These are phyloP conservation scores for Mastigias papua DNA, from an alignment of 30 jellyfish, hydroid and myxozoan genomes.

Conservation along the genomic window DNA sequence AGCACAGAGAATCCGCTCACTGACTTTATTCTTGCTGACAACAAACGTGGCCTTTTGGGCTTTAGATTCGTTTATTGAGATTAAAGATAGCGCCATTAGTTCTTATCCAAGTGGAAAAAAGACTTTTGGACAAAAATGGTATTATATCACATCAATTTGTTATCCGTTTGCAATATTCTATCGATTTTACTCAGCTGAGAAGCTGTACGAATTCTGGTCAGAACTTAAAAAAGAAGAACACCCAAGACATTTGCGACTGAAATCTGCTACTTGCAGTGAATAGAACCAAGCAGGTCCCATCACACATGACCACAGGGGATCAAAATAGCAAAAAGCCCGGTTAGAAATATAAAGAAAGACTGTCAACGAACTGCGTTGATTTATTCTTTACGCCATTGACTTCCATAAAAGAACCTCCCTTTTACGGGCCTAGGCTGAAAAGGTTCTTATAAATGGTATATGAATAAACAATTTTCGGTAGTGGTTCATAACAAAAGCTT, in stretches of 20 bases:
- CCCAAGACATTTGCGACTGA: background rate
- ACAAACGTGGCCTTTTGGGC: constrained; percentile 54
- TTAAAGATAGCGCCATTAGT: constrained; percentile 10
- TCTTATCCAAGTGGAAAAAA: constrained; percentile 47
- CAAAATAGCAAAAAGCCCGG: too few relatives aligned
- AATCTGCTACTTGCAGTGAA: too few relatives aligned
- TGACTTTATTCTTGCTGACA: constrained; percentile 25
- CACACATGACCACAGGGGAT: too few relatives aligned
- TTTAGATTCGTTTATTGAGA: constrained; percentile 45
- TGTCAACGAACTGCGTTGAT: too few relatives aligned
- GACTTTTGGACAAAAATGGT: constrained; percentile 20
- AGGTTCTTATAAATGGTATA: too few relatives aligned
- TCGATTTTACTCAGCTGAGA: constrained; percentile 54
- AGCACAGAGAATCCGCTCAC: constrained; percentile 20
- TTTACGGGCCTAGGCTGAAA: too few relatives aligned
- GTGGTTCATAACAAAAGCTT: too few relatives aligned
- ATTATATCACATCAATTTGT: background rate
- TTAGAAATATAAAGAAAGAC: too few relatives aligned
- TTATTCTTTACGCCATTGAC: too few relatives aligned
- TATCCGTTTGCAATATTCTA: constrained; percentile 49
- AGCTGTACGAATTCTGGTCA: constrained; percentile 50
- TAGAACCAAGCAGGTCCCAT: too few relatives aligned
- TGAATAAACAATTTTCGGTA: too few relatives aligned
- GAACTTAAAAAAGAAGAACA: background rate
- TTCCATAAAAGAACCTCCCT: too few relatives aligned